Evolutionary conservation across 2,888 invertebrate genomes (phyloP), one percentile per base, ranked within the genome.

Genomic region (Acrocyrtus sp.): DNA sequence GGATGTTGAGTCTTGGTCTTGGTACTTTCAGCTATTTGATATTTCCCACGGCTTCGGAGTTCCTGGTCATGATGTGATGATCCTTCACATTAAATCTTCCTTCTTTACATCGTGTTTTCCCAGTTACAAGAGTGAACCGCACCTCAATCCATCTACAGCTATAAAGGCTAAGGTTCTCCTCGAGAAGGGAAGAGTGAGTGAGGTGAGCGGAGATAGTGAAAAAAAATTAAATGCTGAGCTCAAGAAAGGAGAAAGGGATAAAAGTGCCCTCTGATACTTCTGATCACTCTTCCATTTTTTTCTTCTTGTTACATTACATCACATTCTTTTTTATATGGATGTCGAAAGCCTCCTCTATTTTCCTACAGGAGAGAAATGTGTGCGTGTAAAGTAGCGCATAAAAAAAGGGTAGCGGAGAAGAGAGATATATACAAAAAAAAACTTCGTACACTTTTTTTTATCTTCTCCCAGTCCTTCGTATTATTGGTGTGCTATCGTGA

Each of bases 121-220:
- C n/a, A n/a, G n/a, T 34, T 58, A 58, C 56, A 67, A 61, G 68
- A 68, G 54, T 68, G 68, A 68, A 68, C 68, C 68, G 68, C 68
- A 68, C 68, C 68, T 68, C 68, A 53, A 68, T 68, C 68, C 68
- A 68, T 68, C 60, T 60, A 43, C 45, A 45, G 47, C 60, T 21
- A 60, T 19, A 21, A 12, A 34, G 34, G 34, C 34, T 34, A 34
- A 34, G 34, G 34, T 34, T n/a, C n/a, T n/a, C n/a, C n/a, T n/a
- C n/a, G n/a, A n/a, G n/a, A n/a, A n/a, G n/a, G n/a, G n/a, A n/a
- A n/a, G n/a, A n/a, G n/a, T n/a, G n/a, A n/a, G n/a, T n/a, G n/a
- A n/a, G n/a, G n/a, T n/a, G n/a, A n/a, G n/a, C n/a, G n/a, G n/a
- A n/a, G n/a, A n/a, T n/a, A n/a, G n/a, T n/a, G 12, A 34, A 12